Percentiles rank a stretch among this genome's conserved stretches.
Conservation (phyloP, 2,888 invertebrate genomes). For the Gortyna flavago region DNA sequence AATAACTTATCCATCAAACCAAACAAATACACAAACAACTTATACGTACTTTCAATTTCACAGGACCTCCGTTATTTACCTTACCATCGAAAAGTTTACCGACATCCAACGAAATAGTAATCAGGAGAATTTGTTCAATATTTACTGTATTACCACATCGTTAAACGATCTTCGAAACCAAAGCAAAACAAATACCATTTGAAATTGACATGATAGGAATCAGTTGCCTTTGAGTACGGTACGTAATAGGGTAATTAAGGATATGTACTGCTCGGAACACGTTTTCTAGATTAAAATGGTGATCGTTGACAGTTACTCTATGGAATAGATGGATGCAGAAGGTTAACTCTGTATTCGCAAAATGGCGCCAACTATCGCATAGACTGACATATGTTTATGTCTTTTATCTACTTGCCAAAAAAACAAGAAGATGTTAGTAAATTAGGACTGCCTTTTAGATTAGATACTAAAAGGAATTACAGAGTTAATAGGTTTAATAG, state of each 20-base stretch:
- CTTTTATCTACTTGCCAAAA: neutral
- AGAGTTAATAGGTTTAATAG: too few species aligned
- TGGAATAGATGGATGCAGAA: conserved; percentile 30
- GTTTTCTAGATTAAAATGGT: conserved; percentile 68
- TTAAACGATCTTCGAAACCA: conserved; percentile 11
- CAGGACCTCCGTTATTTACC: conserved; percentile 11
- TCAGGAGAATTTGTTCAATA: conserved; percentile 43
- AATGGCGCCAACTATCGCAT: neutral
- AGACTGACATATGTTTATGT: neutral
- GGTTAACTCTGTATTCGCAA: conserved; percentile 1
- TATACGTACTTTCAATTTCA: conserved; percentile 20
- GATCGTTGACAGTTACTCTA: conserved; percentile 59
- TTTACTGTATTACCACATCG: conserved; percentile 38
- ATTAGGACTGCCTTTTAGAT: neutral
- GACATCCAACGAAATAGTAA: conserved; percentile 34
- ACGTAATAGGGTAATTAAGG: conserved; percentile 66
- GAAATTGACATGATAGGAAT: conserved; percentile 43
- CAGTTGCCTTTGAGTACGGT: conserved; percentile 37
- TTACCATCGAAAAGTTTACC: conserved; percentile 23
- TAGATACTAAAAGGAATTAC: too few species aligned
- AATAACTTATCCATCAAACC: conserved; percentile 17
- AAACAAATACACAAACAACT: conserved; percentile 17
- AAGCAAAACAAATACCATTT: conserved; percentile 34
- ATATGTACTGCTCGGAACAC: conserved; percentile 55
- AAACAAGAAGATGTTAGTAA: neutral